These are phyloP conservation scores for Cryptotermes secundus DNA, from an alignment of 1,140 invertebrate genomes.

Conservation along the genomic window DNA sequence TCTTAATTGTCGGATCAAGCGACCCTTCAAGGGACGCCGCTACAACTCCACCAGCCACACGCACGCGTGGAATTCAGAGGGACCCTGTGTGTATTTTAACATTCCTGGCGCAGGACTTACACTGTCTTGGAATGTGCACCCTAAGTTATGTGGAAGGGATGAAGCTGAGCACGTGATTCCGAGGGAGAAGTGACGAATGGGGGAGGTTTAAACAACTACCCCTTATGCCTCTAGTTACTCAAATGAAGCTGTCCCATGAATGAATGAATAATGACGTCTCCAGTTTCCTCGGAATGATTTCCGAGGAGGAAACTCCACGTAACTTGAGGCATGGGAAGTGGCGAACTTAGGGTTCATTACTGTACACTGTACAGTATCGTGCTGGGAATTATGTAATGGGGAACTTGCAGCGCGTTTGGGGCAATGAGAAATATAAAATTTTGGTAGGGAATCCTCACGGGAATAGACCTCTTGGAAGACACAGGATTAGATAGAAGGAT, in stretches of 20 bases:
- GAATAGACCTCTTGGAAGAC: neutral
- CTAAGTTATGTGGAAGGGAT: neutral
- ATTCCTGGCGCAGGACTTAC: slow-evolving; percentile 14
- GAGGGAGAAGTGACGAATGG: neutral
- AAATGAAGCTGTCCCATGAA: neutral
- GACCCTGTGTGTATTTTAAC: neutral
- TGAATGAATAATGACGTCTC: neutral
- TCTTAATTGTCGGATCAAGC: too few relatives aligned
- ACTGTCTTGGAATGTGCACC: neutral
- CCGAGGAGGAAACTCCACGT: neutral
- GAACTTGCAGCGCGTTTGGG: neutral
- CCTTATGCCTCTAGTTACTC: neutral
- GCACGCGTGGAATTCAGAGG: neutral
- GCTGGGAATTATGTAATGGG: neutral
- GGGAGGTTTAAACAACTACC: neutral
- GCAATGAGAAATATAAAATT: neutral
- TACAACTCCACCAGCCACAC: too few relatives aligned
- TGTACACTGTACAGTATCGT: too few relatives aligned
- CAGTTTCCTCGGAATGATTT: neutral
- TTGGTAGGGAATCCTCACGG: neutral
- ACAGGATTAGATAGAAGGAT: neutral
- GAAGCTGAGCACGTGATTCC: neutral
- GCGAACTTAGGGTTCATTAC: too few relatives aligned
- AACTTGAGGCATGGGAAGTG: neutral
- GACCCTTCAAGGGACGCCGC: too few relatives aligned